Conservation (phyloP, 2,888 invertebrate genomes). For the Notocelia uddmanniana region DNA sequence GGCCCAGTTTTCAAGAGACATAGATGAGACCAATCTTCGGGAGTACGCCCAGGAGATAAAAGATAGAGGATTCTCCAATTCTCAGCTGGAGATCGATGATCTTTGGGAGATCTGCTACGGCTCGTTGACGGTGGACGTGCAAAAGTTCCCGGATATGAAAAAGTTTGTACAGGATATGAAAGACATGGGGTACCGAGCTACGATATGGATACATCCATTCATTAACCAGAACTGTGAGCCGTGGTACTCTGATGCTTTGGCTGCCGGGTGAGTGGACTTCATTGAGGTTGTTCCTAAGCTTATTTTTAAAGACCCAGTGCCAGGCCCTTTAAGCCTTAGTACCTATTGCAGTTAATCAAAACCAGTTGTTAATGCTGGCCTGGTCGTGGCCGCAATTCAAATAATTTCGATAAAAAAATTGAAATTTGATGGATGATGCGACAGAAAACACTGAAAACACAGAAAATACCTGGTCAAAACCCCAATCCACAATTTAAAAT, state of each 20-base stretch:
- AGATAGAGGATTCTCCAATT: slow-evolving; percentile 87
- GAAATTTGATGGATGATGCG: no score
- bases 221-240: slow-evolving; percentile 90
- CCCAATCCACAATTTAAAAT: no score
- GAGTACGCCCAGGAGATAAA: slow-evolving; percentile 89
- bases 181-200: slow-evolving; percentile 89
- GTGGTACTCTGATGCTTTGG: slow-evolving; percentile 84
- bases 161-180: slow-evolving; percentile 87
- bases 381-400: no score
- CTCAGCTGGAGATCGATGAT: slow-evolving; percentile 95
- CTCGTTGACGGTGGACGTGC: slow-evolving; percentile 88
- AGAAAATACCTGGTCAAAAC: no score
- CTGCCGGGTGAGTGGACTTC: slow-evolving; percentile 79
- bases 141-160: slow-evolving; percentile 90
- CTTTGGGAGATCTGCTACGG: slow-evolving; percentile 95
- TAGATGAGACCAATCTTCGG: slow-evolving; percentile 87
- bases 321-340: no score
- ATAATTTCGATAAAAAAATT: no score
- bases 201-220: slow-evolving; percentile 95
- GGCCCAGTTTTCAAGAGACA: slow-evolving; percentile 89
- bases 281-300: neutral
- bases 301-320: no score
- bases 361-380: no score
- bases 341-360: no score
- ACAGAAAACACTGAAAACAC: no score